Base-by-base conservation (phyloP, 2,113 vertebrate genomes). In the Prunella fulvescens region DNA sequence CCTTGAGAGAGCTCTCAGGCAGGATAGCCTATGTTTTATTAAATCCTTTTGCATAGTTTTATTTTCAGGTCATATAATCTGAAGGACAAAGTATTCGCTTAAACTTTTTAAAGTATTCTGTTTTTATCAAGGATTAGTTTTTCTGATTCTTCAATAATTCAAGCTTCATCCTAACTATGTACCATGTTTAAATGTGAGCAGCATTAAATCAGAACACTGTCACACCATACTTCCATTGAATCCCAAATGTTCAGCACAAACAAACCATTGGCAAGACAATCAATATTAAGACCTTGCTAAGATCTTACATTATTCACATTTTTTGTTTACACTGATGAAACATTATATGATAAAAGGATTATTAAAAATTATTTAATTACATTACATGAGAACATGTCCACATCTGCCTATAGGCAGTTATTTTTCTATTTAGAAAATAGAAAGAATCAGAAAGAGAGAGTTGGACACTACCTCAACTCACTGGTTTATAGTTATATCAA, bases 21-120 rank as follows among this genome's bases (percentile, higher is more conserved):
- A 77, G 42, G 48, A 79, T 40, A 82, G 93, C 78, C 91, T 90
- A 96, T 96, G 93, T 96, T 96, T 96, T 96, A 96, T 96, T 95
- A 93, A 96, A 96, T 87, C 42, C 74, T 93, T 91, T 89, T 84
- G 82, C 86, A 90, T 71, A 86, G 48, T 90, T 96, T 93, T 88
- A 96, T 96, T 96, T 94, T 92, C 88, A 96, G 92, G 93, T 94
- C 92, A 88, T 94, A 88, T 78, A 93, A 95, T 82, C 60, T 93
- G 86, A 96, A 97, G 96, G 94, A 97, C 94, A 94, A 96, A 88
- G 48, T 56, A 92, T 66, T 83, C 6, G 0, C 76, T 86, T 90
- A 78, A 95, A 94, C 69, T 94, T 96, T 92, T 70, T 83, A 4
- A 94, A 94, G 80, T 40, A 90, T 60, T 86, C 80, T 28, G 40